Conservation (phyloP, 2,797 vertebrate species). For the Sebastes steindachneri region DNA sequence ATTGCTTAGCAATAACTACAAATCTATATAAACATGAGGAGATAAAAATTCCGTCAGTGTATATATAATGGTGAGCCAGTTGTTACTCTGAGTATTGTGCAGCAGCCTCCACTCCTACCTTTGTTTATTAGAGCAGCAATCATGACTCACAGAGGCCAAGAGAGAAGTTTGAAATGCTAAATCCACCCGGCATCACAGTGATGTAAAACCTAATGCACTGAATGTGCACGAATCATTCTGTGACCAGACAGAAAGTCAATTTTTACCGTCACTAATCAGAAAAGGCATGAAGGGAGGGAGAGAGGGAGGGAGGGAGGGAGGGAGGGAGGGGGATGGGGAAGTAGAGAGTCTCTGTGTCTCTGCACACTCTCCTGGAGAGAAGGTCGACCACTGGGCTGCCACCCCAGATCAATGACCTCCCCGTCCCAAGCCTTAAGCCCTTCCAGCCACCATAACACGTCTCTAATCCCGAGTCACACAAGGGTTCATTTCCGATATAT, state of each 20-base stretch:
- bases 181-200: constrained; percentile 42
- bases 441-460: constrained; percentile 25
- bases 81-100: constrained; percentile 10
- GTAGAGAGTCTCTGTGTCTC: constrained; percentile 11
- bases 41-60: constrained; percentile 7
- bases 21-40: background rate
- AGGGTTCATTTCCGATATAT: constrained; percentile 19
- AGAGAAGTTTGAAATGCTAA: constrained; percentile 61
- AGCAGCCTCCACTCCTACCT: constrained; percentile 13
- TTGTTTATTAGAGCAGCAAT: constrained; percentile 35
- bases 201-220: constrained; percentile 65
- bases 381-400: constrained; percentile 14
- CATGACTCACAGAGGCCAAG: constrained; percentile 42
- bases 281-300: constrained; percentile 14
- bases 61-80: background rate
- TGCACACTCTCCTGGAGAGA: constrained; percentile 26
- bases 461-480: constrained; percentile 31
- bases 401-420: constrained; percentile 42
- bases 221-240: constrained; percentile 65
- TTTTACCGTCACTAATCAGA: constrained; percentile 75
- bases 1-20: background rate
- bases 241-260: constrained; percentile 71
- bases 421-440: background rate
- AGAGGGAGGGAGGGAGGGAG: background rate
- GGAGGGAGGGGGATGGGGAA: background rate